These are phyloP conservation scores for Spinus olivaceus DNA, from an alignment of 2,797 vertebrate species.

Conservation along the genomic window DNA sequence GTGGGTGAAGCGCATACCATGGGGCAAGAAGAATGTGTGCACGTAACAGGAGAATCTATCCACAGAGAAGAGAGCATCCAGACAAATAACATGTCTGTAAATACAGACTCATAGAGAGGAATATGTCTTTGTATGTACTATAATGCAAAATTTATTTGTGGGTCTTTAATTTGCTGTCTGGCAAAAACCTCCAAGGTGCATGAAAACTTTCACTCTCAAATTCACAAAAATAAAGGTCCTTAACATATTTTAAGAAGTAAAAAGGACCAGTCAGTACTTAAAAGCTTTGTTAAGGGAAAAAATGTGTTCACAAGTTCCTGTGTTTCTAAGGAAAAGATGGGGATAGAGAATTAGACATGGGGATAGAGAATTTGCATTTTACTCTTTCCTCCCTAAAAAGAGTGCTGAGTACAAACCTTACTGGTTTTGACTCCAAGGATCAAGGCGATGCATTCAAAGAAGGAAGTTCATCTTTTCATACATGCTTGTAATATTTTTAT, in stretches of 20 bases:
- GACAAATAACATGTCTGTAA: neutral
- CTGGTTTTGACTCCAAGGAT: neutral
- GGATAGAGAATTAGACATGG: neutral
- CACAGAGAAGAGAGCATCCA: neutral
- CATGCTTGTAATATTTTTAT: neutral
- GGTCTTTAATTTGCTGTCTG: neutral
- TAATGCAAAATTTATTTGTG: neutral
- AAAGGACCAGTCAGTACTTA: neutral
- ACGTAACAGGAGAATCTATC: neutral
- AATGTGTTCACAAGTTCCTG: neutral
- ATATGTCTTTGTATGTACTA: neutral
- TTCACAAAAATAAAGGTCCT: conserved; percentile 16
- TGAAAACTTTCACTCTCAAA: conserved; percentile 28
- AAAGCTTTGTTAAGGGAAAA: neutral
- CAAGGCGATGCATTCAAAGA: neutral
- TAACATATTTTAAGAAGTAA: neutral
- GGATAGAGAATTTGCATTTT: neutral
- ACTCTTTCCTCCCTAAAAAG: neutral
- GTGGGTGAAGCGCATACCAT: neutral
- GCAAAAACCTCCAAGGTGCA: neutral
- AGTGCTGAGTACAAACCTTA: neutral
- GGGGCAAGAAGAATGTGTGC: neutral
- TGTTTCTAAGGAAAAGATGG: neutral
- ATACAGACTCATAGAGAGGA: neutral
- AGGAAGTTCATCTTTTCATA: neutral